Base-by-base conservation (phyloP, 2,888 invertebrate genomes). In the Pharmacophagus antenor region DNA sequence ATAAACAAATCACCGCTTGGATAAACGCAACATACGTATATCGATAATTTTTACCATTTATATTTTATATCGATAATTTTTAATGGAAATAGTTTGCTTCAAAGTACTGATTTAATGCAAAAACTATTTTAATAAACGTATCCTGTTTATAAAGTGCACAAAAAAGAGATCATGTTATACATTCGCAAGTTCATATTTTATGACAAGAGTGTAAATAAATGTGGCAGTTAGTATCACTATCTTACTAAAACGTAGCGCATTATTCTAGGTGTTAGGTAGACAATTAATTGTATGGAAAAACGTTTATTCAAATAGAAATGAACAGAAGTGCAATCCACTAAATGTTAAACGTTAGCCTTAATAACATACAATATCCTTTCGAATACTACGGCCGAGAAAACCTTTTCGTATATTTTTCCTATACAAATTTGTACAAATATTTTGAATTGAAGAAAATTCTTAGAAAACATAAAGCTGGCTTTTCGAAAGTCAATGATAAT, bases 341-440 rank as follows among this genome's bases (percentile, higher is more conserved):
- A 76, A 74, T 70, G 71, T 71, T 52, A 75, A 73, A 73, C 71
- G 72, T 74, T 71, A 67, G 70, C 69, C 70, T 69, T n/a, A n/a
- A 74, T 73, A 73, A 78, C 79, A 80, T 78, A 82, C 79, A 80
- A 81, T 77, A 76, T 76, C 68, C 72, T 66, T 64, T 64, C 63
- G 61, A 61, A 70, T 61, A 70, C 77, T 76, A 73, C 72, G 76
- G 70, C 74, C 63, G 65, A 63, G 54, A 48, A 62, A 73, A 77
- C 73, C 74, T 72, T 73, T 73, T 66, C 71, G 66, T 73, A 73
- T 72, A 66, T 61, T 62, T 59, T 50, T 63, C 57, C 56, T 62
- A 53, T 52, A 41, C 37, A 60, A 56, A 64, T 48, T 60, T 25
- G 37, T 48, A 37, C 12, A 53, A 54, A 57, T 61, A 54, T 61